Conservation (phyloP, 1,140 invertebrate species). For the Zophobas morio region DNA sequence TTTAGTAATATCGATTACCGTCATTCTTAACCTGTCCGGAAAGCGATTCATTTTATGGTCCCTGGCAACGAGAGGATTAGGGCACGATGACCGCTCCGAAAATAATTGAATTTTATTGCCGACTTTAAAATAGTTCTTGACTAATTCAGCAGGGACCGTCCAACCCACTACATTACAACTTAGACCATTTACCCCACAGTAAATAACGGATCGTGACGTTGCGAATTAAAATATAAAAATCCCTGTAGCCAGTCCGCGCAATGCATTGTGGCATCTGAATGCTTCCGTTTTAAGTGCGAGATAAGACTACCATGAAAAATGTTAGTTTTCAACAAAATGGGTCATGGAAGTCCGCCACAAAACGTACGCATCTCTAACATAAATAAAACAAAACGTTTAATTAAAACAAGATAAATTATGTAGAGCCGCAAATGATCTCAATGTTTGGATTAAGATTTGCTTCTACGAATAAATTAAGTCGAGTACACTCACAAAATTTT, state of each 20-base stretch:
- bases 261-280: too few relatives aligned
- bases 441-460: conserved; percentile 34
- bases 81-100: not conserved
- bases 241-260: too few relatives aligned
- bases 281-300: too few relatives aligned
- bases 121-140: not conserved
- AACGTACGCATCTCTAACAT: not conserved
- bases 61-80: not conserved
- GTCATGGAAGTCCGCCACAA: too few relatives aligned
- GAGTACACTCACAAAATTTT: conserved; percentile 22
- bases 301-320: too few relatives aligned
- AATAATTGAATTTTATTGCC: too few relatives aligned
- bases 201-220: too few relatives aligned
- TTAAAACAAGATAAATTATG: conserved; percentile 31
- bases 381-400: conserved; percentile 29
- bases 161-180: too few relatives aligned
- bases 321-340: too few relatives aligned
- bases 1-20: conserved; percentile 40
- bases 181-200: too few relatives aligned
- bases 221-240: too few relatives aligned
- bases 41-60: conserved; percentile 32
- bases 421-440: conserved; percentile 30
- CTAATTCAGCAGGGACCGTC: too few relatives aligned
- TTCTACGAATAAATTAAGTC: conserved; percentile 13
- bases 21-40: conserved; percentile 30